Evolutionary conservation across 2,797 vertebrate species (phyloP), one percentile per base, ranked within the genome.

Genomic region (Serranus cabrilla): DNA sequence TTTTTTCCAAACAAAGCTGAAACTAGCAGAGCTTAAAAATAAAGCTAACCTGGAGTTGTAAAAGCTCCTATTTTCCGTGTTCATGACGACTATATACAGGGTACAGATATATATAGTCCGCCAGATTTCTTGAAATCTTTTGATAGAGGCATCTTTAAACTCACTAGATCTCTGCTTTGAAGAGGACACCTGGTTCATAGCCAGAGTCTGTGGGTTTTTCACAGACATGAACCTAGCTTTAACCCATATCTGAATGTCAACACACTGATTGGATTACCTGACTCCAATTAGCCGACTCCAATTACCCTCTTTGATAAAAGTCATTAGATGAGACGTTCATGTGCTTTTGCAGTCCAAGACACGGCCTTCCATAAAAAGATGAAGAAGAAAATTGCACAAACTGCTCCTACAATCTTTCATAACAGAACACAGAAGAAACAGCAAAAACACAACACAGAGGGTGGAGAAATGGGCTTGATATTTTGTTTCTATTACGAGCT

Each of bases 251-350:
- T 68, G 52, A 75, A 58, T 66, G 59, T 66, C 47, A 52, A 40
- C 55, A 61, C 43, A 49, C 47, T 63, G 51, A 80, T 54, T 78
- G 31, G 17, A 83, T 65, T 20, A 49, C 51, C 52, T 51, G 63
- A 76, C 63, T 65, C 25, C 18, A 64, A 60, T 73, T 50, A 64
- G 20, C 58, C 13, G 3, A 47, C 45, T 65, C 47, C 17, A 60
- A 68, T 78, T 64, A 62, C 20, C 61, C 40, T 54, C 25, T 75
- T 68, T 45, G 54, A 77, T 54, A 52, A 76, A 71, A 66, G n/a
- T 16, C 18, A 70, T 76, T 66, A 65, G 37, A 2, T 17, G 20
- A 25, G 21, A 34, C 0, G 3, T 57, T 31, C 20, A 21, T 65
- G 17, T 51, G 18, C 11, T 37, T 76, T 47, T 39, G 12, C 27